Evolutionary conservation across 2,888 invertebrate genomes (phyloP).

Genomic region (Ceraclea dissimilis): DNA sequence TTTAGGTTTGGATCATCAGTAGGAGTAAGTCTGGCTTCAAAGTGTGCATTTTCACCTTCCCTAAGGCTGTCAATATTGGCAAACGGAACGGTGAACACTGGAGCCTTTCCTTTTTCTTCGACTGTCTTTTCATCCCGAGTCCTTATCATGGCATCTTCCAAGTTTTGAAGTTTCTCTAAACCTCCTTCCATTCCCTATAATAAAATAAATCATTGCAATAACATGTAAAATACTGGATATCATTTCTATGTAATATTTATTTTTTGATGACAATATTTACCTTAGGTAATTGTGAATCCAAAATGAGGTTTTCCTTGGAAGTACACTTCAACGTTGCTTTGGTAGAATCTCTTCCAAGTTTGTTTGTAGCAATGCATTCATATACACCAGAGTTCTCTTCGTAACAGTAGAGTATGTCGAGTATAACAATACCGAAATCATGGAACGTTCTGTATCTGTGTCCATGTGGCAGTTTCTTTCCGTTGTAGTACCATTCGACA

Average conservation of each 20-base stretch:
- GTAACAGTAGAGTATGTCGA: slow-evolving; percentile 92
- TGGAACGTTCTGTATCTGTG: slow-evolving; percentile 97
- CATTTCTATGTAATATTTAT: not conserved
- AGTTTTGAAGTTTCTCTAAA: slow-evolving; percentile 82
- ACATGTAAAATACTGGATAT: not conserved
- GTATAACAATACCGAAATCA: slow-evolving; percentile 92
- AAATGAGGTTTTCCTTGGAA: slow-evolving; percentile 81
- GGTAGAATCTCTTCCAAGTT: slow-evolving; percentile 81
- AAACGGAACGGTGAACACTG: slow-evolving; percentile 82
- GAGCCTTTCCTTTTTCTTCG: slow-evolving; percentile 76
- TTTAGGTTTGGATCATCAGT: slow-evolving; percentile 86
- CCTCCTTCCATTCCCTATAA: slow-evolving; percentile 87
- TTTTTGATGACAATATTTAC: slow-evolving; percentile 39
- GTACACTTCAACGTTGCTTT: slow-evolving; percentile 78
- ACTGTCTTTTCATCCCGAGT: slow-evolving; percentile 63
- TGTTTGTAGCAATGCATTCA: slow-evolving; percentile 88
- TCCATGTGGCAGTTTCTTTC: slow-evolving; percentile 85
- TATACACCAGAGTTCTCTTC: slow-evolving; percentile 93
- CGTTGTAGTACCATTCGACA: slow-evolving; percentile 94
- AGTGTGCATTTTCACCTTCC: slow-evolving; percentile 88
- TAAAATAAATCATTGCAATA: not conserved
- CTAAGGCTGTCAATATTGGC: slow-evolving; percentile 80
- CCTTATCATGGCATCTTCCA: slow-evolving; percentile 84
- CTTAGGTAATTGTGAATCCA: slow-evolving; percentile 88
- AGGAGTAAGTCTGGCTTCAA: slow-evolving; percentile 81